Evolutionary conservation across 2,888 invertebrate species (phyloP).

Genomic region (Eueremaeus valkanovi): DNA sequence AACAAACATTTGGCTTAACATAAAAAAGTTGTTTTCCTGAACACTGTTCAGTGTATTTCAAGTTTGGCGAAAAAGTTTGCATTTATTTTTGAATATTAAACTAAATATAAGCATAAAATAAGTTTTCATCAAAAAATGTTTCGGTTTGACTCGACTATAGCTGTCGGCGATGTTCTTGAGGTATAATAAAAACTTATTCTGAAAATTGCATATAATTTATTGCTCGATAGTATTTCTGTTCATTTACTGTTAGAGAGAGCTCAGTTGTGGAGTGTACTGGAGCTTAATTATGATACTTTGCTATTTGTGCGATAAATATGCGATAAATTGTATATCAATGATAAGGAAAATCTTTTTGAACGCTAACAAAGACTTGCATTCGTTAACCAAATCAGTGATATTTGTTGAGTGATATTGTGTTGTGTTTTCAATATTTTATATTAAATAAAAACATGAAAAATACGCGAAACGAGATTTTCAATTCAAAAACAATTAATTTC

Average conservation of each 20-base stretch:
- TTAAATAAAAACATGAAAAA: neutral
- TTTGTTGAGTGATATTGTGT: neutral
- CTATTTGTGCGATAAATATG: neutral
- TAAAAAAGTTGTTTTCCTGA: too few relatives aligned
- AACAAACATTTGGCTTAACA: neutral
- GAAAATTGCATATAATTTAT: neutral
- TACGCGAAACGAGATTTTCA: conserved; percentile 2
- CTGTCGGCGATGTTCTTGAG: conserved; percentile 1
- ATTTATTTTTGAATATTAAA: neutral
- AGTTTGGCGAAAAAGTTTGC: neutral
- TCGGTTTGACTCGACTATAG: neutral
- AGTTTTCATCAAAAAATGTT: neutral
- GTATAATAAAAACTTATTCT: neutral
- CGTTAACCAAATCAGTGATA: neutral
- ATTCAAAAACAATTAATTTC: neutral
- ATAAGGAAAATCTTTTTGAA: neutral
- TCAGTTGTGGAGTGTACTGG: neutral
- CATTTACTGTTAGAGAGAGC: neutral
- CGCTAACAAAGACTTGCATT: neutral
- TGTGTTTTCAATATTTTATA: neutral
- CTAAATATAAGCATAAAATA: neutral
- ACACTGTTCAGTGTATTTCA: too few relatives aligned
- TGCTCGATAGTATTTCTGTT: neutral
- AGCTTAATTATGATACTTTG: neutral
- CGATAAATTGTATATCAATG: neutral